phyloP scores from a whole-genome alignment of 2,113 vertebrate genomes.

The Trochalopteron elliotii region DNA sequence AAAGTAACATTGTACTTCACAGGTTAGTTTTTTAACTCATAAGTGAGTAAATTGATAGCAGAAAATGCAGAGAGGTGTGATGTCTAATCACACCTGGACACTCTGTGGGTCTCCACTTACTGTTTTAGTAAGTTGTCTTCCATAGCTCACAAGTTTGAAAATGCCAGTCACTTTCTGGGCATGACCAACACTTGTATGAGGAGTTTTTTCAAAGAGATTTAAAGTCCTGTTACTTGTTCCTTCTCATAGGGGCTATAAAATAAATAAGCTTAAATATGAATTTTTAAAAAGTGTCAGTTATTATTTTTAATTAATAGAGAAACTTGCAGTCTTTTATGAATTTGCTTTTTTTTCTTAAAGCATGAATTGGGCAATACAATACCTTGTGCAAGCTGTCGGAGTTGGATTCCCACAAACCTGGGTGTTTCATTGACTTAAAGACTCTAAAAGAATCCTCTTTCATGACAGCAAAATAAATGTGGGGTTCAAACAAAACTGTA shows the following conservation, averaged over 20 bases:
- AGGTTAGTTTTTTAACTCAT: neutral
- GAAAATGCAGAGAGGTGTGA: neutral
- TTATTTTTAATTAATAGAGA: neutral
- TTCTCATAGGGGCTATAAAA: neutral
- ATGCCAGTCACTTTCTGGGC: neutral
- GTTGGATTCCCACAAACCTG: neutral
- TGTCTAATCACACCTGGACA: neutral
- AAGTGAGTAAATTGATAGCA: neutral
- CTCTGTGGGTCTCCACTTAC: neutral
- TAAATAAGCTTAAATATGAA: neutral
- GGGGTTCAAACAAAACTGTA: neutral
- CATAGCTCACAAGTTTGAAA: neutral
- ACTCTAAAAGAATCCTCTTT: neutral
- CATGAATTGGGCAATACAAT: neutral
- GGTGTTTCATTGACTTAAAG: neutral
- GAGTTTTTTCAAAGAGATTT: neutral
- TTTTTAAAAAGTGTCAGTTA: neutral
- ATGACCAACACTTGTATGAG: neutral
- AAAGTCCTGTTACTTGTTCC: neutral
- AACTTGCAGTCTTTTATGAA: neutral
- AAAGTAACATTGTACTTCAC: neutral
- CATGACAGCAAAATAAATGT: neutral
- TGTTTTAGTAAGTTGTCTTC: neutral
- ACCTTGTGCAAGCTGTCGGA: neutral
- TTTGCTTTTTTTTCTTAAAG: neutral